These are phyloP conservation scores for Leptinotarsa lineolata DNA, from an alignment of 1,140 invertebrate species.

Conservation along the genomic window DNA sequence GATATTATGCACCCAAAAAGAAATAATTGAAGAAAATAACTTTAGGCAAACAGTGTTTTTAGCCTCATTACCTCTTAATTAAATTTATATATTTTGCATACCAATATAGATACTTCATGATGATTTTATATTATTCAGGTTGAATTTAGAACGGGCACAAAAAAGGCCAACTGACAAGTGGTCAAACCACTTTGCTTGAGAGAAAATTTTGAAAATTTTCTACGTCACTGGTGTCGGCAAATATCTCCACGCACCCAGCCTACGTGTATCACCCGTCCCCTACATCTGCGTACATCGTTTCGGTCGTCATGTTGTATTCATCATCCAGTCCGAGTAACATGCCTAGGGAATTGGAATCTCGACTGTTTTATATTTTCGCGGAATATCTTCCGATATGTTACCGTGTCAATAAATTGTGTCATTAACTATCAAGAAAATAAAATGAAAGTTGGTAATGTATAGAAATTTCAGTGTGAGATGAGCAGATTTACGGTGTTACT, in stretches of 20 bases:
- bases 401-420: conserved; percentile 19
- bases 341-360: conserved; percentile 23
- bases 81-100: too few species aligned
- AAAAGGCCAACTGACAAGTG: too few species aligned
- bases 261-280: conserved; percentile 19
- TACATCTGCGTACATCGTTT: conserved; percentile 27
- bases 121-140: too few species aligned
- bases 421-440: conserved; percentile 17
- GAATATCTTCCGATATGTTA: conserved; percentile 27
- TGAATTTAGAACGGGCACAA: too few species aligned
- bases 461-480: conserved; percentile 3
- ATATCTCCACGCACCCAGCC: conserved; percentile 28
- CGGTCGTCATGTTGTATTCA: conserved; percentile 22
- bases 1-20: background rate
- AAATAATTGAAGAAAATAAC: too few species aligned
- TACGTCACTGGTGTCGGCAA: conserved; percentile 12
- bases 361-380: conserved; percentile 27
- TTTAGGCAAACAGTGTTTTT: too few species aligned
- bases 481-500: background rate
- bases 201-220: background rate
- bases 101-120: too few species aligned
- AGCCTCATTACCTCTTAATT: too few species aligned
- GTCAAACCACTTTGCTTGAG: too few species aligned
- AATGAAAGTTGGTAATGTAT: conserved; percentile 6
- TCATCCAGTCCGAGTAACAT: conserved; percentile 24